Percentiles rank a stretch among this genome's conserved stretches.
These are phyloP conservation scores for Zenarchopterus dispar DNA, from an alignment of 2,797 vertebrate genomes.

Conservation along the genomic window DNA sequence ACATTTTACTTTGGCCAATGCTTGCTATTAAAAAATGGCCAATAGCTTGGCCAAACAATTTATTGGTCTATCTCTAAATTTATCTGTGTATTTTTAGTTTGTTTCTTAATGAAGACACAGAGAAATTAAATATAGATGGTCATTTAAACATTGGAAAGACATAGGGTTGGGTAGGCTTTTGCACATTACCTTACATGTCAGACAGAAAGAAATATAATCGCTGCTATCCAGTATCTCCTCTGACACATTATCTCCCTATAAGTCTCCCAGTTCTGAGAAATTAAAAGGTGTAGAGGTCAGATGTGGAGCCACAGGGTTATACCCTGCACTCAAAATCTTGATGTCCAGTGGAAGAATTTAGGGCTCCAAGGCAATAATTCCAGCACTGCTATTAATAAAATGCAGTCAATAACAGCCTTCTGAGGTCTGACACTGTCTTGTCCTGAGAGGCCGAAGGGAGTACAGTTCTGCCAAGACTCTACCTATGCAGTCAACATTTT, in stretches of 20 bases:
- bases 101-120: too few relatives aligned
- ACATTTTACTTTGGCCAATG: too few relatives aligned
- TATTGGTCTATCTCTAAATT: too few relatives aligned
- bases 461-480: conserved; percentile 50
- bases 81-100: too few relatives aligned
- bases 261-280: conserved; percentile 12
- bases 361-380: conserved; percentile 43
- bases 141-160: too few relatives aligned
- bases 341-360: conserved; percentile 28
- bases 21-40: too few relatives aligned
- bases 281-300: background rate
- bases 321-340: conserved; percentile 12
- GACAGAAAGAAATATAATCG: background rate
- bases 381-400: conserved; percentile 57
- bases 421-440: conserved; percentile 45
- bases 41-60: too few relatives aligned
- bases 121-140: too few relatives aligned
- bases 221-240: background rate
- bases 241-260: conserved; percentile 9
- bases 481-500: conserved; percentile 54
- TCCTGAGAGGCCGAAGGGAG: conserved; percentile 33
- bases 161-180: too few relatives aligned
- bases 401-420: conserved; percentile 47
- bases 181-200: too few relatives aligned
- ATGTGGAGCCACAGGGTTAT: conserved; percentile 22